Evolutionary conservation across 1,140 invertebrate species (phyloP).

Genomic region (Neotoxoptera formosana): DNA sequence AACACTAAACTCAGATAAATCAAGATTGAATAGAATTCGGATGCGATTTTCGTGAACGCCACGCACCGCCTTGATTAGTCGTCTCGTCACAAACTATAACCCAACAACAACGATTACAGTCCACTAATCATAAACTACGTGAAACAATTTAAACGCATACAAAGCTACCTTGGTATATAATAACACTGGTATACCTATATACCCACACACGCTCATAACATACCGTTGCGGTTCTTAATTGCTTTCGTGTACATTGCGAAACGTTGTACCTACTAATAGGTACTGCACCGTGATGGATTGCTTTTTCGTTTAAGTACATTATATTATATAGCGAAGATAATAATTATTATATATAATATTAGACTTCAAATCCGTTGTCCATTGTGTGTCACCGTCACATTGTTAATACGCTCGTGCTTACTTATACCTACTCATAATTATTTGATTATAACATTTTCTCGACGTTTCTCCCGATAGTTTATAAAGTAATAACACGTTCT

Average conservation of each 20-base stretch:
- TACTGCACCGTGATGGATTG: not conserved
- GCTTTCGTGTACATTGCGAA: not conserved
- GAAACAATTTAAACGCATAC: not conserved
- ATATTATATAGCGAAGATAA: not conserved
- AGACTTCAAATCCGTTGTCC: not conserved
- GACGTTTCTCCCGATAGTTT: not conserved
- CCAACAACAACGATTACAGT: conserved; percentile 7
- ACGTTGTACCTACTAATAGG: not conserved
- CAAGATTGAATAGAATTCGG: not conserved
- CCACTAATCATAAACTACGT: not conserved
- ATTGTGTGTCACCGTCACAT: not conserved
- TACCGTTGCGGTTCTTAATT: not conserved
- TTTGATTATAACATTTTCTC: not conserved
- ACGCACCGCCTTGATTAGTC: not conserved
- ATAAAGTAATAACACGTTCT: not conserved
- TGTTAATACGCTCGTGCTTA: not conserved
- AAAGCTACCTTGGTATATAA: not conserved
- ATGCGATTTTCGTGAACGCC: not conserved
- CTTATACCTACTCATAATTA: not conserved
- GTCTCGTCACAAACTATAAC: not conserved
- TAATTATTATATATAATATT: not conserved
- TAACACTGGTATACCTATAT: not conserved
- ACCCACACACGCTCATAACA: not conserved
- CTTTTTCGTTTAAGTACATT: not conserved
- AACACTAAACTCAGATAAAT: not conserved